phyloP scores from a whole-genome alignment of 2,888 invertebrate genomes.

The Leucophenga maculata region DNA sequence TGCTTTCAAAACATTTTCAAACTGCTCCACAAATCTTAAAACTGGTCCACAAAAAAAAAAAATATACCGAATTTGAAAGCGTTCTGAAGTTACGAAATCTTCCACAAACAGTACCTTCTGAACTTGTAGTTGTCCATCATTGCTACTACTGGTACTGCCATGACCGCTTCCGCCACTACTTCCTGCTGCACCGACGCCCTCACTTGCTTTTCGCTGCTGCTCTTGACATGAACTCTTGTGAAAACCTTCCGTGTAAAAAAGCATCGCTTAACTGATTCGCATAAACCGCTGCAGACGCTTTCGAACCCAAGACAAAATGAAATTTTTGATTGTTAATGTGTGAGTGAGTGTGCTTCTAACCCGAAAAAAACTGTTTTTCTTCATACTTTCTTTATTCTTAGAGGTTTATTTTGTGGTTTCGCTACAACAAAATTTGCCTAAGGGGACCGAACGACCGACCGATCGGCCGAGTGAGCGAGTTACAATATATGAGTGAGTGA shows the following conservation, averaged over 20 bases:
- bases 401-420: constrained; percentile 2
- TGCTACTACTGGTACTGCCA: neutral
- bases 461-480: too few relatives aligned
- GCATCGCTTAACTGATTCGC: constrained; percentile 55
- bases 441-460: too few relatives aligned
- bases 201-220: constrained; percentile 19
- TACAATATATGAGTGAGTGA: neutral
- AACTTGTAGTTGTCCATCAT: constrained; percentile 30
- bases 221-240: constrained; percentile 46
- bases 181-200: neutral
- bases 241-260: constrained; percentile 59
- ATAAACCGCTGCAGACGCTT: constrained; percentile 39
- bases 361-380: constrained; percentile 23
- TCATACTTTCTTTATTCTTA: constrained; percentile 7
- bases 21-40: too few relatives aligned
- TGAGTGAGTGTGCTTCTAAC: constrained; percentile 15
- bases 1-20: too few relatives aligned
- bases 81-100: too few relatives aligned
- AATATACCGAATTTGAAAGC: too few relatives aligned
- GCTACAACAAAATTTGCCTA: constrained; percentile 38
- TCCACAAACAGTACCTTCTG: constrained; percentile 42
- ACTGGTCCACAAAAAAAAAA: too few relatives aligned
- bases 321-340: neutral
- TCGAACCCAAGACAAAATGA: constrained; percentile 34
- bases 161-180: constrained; percentile 33